phyloP scores from a whole-genome alignment of 2,113 vertebrate species.

The Scolopax mira region DNA sequence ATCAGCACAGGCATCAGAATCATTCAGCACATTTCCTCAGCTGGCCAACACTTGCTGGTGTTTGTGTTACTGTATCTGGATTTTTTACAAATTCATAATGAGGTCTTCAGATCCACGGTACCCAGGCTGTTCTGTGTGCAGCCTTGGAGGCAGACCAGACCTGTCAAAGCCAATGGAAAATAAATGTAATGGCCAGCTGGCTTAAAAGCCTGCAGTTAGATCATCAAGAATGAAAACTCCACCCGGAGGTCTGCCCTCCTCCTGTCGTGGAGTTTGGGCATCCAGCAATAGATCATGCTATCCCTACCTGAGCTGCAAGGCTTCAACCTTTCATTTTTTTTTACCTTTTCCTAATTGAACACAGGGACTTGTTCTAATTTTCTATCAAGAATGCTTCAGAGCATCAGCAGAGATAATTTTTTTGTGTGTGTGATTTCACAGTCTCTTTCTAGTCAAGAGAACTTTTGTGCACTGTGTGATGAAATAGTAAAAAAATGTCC shows the following conservation, averaged over 20 bases:
- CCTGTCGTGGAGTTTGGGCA: background rate
- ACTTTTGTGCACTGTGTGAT: background rate
- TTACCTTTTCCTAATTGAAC: background rate
- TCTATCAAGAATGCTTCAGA: background rate
- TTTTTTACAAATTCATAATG: constrained; percentile 37
- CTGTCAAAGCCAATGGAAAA: constrained; percentile 45
- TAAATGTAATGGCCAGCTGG: constrained; percentile 22
- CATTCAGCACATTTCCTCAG: background rate
- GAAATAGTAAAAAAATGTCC: background rate
- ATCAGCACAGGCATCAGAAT: background rate
- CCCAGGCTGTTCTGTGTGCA: constrained; percentile 5
- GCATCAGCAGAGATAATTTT: background rate
- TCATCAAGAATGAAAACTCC: background rate
- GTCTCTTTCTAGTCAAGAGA: background rate
- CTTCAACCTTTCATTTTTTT: background rate
- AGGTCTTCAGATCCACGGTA: constrained; percentile 8
- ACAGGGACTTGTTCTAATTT: background rate
- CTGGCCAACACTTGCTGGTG: constrained; percentile 5
- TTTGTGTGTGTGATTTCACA: background rate
- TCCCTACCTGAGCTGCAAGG: background rate
- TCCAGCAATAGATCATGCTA: background rate
- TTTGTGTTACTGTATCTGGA: constrained; percentile 15
- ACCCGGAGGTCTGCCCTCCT: background rate
- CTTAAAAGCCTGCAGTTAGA: constrained; percentile 23
- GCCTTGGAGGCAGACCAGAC: constrained; percentile 40